phyloP scores from a whole-genome alignment of 2,797 vertebrate genomes.

The Aplochiton taeniatus region DNA sequence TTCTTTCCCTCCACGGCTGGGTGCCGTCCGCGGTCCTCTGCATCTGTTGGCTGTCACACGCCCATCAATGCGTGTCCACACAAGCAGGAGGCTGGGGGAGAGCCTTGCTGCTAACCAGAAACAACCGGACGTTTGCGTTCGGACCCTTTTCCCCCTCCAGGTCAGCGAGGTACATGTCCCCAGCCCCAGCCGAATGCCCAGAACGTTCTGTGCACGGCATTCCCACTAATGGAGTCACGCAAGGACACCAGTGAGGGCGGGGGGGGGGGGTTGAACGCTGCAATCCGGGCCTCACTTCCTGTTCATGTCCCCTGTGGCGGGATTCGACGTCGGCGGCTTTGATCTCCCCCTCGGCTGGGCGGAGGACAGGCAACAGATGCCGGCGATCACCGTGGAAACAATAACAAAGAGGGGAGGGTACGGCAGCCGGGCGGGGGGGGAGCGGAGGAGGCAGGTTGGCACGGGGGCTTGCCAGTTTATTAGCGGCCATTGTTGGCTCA shows the following conservation, averaged over 20 bases:
- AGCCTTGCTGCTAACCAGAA: too few species aligned
- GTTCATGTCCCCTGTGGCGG: conserved; percentile 57
- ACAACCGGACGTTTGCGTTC: too few species aligned
- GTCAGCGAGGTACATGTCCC: too few species aligned
- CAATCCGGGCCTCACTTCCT: conserved; percentile 63
- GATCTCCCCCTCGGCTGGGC: conserved; percentile 52
- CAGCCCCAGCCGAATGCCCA: too few species aligned
- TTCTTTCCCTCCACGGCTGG: too few species aligned
- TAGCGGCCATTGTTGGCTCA: conserved; percentile 17
- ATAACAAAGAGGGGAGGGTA: conserved; percentile 35
- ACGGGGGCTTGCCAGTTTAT: conserved; percentile 36
- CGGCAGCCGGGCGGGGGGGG: too few species aligned
- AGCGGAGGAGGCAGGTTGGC: conserved; percentile 42
- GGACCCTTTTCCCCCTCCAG: too few species aligned
- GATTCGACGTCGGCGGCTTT: conserved; percentile 54
- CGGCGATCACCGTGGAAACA: conserved; percentile 54
- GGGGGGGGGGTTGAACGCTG: conserved; percentile 12
- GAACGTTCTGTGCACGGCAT: not conserved
- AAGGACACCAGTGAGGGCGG: conserved; percentile 40
- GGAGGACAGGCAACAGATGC: conserved; percentile 55
- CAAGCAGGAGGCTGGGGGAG: too few species aligned
- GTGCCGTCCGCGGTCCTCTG: too few species aligned
- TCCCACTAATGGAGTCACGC: not conserved
- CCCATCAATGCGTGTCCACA: too few species aligned
- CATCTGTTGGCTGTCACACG: too few species aligned